A percentile compares a stretch with the other conserved stretches of the same genome.
phyloP scores from a whole-genome alignment of 2,888 invertebrate genomes.

The Brenthis ino region DNA sequence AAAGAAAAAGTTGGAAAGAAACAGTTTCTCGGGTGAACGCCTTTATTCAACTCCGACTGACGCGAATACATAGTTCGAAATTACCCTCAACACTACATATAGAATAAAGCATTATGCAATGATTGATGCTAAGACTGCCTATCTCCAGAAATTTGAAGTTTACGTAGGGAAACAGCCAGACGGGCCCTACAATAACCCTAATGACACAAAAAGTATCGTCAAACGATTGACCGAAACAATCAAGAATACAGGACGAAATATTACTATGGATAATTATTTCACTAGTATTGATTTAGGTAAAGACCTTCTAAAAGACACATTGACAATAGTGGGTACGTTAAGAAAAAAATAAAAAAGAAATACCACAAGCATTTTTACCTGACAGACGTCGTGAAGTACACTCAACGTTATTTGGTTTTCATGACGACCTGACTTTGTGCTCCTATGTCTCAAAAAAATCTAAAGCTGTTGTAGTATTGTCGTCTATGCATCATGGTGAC shows the following conservation, averaged over 20 bases:
- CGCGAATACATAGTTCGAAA: no score
- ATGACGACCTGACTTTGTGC: no score
- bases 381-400: constrained; percentile 18
- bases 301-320: constrained; percentile 24
- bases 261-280: constrained; percentile 35
- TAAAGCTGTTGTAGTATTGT: constrained; percentile 4
- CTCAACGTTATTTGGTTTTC: constrained; percentile 22
- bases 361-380: constrained; percentile 24
- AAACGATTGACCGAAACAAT: constrained; percentile 34
- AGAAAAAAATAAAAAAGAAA: constrained; percentile 34
- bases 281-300: constrained; percentile 21
- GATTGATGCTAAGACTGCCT: constrained; percentile 15
- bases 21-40: no score
- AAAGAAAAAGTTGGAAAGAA: no score
- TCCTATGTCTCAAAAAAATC: no score
- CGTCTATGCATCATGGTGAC: constrained; percentile 30
- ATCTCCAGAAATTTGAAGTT: constrained; percentile 26
- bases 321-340: constrained; percentile 34
- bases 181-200: constrained; percentile 30
- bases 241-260: constrained; percentile 26
- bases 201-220: constrained; percentile 31
- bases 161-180: constrained; percentile 37
- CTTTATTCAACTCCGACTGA: no score
- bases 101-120: constrained; percentile 31
- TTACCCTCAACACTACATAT: constrained; percentile 5